Base-by-base conservation (phyloP, 2,888 invertebrate species). In the Drosophila nr. medialis region DNA sequence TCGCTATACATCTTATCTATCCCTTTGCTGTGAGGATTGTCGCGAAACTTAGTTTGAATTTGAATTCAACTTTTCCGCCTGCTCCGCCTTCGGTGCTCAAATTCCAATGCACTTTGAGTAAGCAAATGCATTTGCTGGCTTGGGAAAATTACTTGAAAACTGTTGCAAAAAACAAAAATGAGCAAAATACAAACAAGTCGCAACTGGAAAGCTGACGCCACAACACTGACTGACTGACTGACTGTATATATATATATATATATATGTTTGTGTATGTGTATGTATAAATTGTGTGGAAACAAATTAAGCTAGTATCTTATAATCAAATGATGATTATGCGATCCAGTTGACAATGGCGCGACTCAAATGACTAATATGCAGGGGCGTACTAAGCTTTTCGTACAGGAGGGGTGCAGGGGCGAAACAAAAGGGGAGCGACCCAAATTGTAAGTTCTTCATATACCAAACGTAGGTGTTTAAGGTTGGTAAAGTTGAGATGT, bases 121-220 rank as follows among this genome's bases (percentile, higher is more conserved):
- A 64, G 81, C 81, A 88, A 88, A 70, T 55, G 89, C 81, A 77
- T 54, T 67, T 61, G 56, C n/a, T 51, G 29, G 38, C 40, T 2
- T n/a, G 36, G 15, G 49, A 42, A 24, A 34, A 40, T 10, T 63
- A 6, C 11, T 10, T 18, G 13, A 30, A 27, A 50, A 38, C 38
- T 49, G 58, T 58, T 65, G 56, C 48, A 59, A 64, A 29, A 30
- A 29, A 1, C 27, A 0, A 30, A 30, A 8, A 59, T 29, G 27
- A 29, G 40, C 50, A 6, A 45, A 48, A 30, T 45, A 49, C 34
- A n/a, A 55, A 36, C 29, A 30, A 45, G 34, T 11, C 40, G 34
- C 38, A 45, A 58, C 38, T 59, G 2, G 2, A 40, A 40, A 51
- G 24, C 30, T 15, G 29, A 32, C 30, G 10, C 27, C 8, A 34